phyloP scores from a whole-genome alignment of 2,113 vertebrate species.

The Gnathochromis pfefferi region DNA sequence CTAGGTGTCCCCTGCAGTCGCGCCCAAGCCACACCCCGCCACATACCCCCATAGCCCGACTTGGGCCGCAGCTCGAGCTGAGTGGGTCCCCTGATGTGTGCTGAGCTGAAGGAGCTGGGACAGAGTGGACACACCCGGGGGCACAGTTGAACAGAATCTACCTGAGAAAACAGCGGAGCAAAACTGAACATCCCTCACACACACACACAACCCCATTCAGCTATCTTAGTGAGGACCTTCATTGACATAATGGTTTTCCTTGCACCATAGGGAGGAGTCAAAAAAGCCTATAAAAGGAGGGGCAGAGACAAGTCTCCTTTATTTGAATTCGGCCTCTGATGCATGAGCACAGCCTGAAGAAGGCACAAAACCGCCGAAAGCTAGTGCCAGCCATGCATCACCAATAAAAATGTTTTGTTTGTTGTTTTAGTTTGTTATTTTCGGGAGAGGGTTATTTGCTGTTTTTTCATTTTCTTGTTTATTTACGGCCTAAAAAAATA shows the following conservation, averaged over 20 bases:
- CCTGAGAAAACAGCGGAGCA: not conserved
- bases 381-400: not conserved
- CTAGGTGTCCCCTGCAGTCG: not conserved
- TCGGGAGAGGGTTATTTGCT: not conserved
- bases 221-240: not conserved
- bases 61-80: accelerated
- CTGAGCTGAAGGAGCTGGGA: not conserved
- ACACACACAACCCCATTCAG: not conserved
- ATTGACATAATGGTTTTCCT: not conserved
- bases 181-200: not conserved
- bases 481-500: not conserved
- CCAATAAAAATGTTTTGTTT: not conserved
- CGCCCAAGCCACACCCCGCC: not conserved
- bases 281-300: not conserved
- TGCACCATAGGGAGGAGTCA: not conserved
- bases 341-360: not conserved
- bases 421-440: not conserved
- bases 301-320: not conserved
- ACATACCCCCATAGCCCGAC: not conserved
- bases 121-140: not conserved
- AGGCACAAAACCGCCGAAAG: not conserved
- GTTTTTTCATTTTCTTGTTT: not conserved
- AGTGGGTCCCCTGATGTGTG: not conserved
- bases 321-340: not conserved
- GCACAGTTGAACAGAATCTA: not conserved